Conservation (phyloP, 2,888 invertebrate genomes). For the Magallana nippona region DNA sequence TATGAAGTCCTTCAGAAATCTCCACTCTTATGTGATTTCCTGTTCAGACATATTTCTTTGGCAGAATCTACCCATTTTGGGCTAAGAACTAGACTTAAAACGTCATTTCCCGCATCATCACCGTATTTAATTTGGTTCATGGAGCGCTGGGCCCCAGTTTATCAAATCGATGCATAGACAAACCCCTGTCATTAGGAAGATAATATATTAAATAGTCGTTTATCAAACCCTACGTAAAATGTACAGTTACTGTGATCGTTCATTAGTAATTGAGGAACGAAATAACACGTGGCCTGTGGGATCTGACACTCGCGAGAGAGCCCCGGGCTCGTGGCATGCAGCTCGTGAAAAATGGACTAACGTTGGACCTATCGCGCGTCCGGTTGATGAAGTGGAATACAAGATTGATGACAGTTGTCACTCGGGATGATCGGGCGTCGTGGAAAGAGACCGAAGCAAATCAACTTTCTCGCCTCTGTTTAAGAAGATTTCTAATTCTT, state of each 20-base stretch:
- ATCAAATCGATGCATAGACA: background rate
- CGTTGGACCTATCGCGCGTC: background rate
- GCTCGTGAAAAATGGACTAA: constrained; percentile 21
- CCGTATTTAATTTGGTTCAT: background rate
- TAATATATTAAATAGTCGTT: constrained; percentile 30
- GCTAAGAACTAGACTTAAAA: background rate
- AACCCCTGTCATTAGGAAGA: constrained; percentile 27
- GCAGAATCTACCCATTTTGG: background rate
- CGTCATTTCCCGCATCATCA: background rate
- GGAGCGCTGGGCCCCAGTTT: background rate
- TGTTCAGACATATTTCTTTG: background rate
- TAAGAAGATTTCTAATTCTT: background rate
- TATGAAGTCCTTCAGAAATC: background rate
- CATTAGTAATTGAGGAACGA: background rate
- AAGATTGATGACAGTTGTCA: constrained; percentile 2
- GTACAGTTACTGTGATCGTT: background rate
- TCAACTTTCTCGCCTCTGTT: background rate
- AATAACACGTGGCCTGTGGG: constrained; percentile 12
- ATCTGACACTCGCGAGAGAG: background rate
- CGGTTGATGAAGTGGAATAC: background rate
- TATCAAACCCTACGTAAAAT: constrained; percentile 14
- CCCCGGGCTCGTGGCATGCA: constrained; percentile 4
- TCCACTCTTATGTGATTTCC: background rate
- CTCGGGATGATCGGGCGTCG: background rate
- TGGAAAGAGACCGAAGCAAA: background rate